A percentile compares a stretch with the other conserved stretches of the same genome.
These are phyloP conservation scores for Sterna hirundo DNA, from an alignment of 2,113 vertebrate genomes.

Conservation along the genomic window DNA sequence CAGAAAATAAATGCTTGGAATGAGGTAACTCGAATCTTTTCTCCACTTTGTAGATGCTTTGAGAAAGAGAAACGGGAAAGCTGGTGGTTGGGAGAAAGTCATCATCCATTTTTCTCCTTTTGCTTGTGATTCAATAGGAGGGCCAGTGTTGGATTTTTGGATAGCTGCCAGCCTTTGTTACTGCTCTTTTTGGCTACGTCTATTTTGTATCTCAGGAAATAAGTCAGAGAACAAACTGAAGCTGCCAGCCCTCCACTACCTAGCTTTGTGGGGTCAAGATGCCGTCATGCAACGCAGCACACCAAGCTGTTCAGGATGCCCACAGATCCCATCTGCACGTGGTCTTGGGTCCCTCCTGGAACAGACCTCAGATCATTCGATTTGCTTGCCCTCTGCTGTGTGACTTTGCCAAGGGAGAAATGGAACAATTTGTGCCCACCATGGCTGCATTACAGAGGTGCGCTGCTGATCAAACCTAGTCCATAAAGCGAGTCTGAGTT, in stretches of 20 bases:
- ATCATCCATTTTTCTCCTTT: background rate
- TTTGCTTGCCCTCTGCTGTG: background rate
- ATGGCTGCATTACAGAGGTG: fast-evolving
- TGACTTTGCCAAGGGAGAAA: background rate
- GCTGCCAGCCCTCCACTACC: background rate
- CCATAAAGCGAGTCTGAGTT: background rate
- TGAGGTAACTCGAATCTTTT: background rate
- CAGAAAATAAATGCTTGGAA: conserved; percentile 31
- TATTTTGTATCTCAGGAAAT: conserved; percentile 55
- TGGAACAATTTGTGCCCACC: background rate
- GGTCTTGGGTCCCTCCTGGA: background rate
- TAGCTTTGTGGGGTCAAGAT: background rate
- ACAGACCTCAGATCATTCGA: background rate
- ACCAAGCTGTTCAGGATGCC: background rate
- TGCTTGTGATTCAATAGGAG: background rate
- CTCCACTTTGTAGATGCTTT: background rate
- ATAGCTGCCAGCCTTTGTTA: conserved; percentile 23
- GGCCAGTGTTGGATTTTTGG: background rate
- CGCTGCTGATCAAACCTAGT: background rate
- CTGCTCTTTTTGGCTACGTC: background rate
- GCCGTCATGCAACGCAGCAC: background rate
- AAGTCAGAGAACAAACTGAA: conserved; percentile 21
- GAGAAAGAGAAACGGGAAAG: background rate
- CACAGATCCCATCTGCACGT: background rate
- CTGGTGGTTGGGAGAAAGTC: background rate